phyloP scores from a whole-genome alignment of 2,797 vertebrate genomes.

The Propithecus perrieri region DNA sequence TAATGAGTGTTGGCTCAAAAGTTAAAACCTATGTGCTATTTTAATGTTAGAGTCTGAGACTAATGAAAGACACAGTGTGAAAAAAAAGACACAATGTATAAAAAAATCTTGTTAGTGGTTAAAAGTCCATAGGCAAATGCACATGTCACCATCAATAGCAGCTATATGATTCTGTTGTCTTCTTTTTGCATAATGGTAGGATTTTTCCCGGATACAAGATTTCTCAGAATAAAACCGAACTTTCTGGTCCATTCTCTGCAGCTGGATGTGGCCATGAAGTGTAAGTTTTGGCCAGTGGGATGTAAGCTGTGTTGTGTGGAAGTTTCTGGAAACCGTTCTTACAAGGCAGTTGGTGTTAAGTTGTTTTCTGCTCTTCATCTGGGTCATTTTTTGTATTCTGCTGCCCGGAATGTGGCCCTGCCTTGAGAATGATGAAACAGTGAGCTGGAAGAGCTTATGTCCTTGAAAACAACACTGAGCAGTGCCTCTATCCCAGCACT shows the following conservation, averaged over 20 bases:
- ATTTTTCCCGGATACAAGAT: neutral
- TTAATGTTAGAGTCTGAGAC: neutral
- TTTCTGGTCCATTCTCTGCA: neutral
- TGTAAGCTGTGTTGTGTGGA: neutral
- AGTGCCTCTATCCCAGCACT: neutral
- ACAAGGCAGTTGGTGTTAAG: neutral
- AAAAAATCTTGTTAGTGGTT: neutral
- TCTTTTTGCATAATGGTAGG: neutral
- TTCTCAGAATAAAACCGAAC: neutral
- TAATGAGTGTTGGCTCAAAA: neutral
- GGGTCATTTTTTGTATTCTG: neutral
- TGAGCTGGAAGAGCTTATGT: too few species aligned
- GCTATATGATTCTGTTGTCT: neutral
- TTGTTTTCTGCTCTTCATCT: neutral
- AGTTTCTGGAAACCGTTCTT: neutral
- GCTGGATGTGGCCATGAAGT: neutral
- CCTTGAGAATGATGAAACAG: neutral
- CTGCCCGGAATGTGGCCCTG: neutral
- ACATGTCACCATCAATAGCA: neutral
- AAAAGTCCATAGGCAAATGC: neutral
- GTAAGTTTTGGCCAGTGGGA: neutral
- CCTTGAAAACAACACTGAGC: neutral
- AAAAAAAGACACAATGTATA: too few species aligned
- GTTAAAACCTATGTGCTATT: neutral
- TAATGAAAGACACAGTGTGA: neutral